Evolutionary conservation across 1,140 invertebrate genomes (phyloP), one percentile per base, ranked within the genome.

Genomic region (Oscheius sp.): DNA sequence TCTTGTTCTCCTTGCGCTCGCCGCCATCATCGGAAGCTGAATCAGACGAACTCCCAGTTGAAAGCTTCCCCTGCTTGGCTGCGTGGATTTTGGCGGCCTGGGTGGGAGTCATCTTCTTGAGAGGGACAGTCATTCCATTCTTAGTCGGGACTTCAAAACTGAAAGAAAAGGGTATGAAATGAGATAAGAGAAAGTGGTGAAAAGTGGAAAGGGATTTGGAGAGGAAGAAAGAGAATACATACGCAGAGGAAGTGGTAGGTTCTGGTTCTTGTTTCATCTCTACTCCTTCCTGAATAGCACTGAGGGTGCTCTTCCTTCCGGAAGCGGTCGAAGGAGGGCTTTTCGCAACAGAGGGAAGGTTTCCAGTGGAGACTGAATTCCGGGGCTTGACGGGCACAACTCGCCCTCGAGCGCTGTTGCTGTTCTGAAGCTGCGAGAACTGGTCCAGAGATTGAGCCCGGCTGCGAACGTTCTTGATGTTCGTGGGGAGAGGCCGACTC

Each of bases 401-500:
- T 34, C 52, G 29, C 20, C 52, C 45, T 28, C 28, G 34, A 2
- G 42, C 38, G 34, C 66, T 55, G 1, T 29, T 36, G 3, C 46
- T 23, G 23, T 55, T 63, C 45, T 71, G 68, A 20, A 71, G 73
- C 35, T 42, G n/a, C 28, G 45, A 36, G 29, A 75, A 31, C 31
- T 75, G 66, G 42, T 75, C 73, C n/a, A 75, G 63, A 55, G 66
- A 71, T 45, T 75, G 73, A 58, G 73, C 73, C 13, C 73, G 68
- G 58, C 66, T 70, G 20, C 73, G 73, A 73, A 75, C 73, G 35
- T 75, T 75, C 67, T 71, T 75, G n/a, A 75, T 66, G 38, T 70
- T 32, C n/a, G 68, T 23, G n/a, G 73, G 73, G 26, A 75, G 49
- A 29, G 38, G 58, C 4, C 58, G 66, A 4, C 23, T 62, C 52